Conservation (phyloP, 2,888 invertebrate genomes). For the Ecdyonurus torrentis region DNA sequence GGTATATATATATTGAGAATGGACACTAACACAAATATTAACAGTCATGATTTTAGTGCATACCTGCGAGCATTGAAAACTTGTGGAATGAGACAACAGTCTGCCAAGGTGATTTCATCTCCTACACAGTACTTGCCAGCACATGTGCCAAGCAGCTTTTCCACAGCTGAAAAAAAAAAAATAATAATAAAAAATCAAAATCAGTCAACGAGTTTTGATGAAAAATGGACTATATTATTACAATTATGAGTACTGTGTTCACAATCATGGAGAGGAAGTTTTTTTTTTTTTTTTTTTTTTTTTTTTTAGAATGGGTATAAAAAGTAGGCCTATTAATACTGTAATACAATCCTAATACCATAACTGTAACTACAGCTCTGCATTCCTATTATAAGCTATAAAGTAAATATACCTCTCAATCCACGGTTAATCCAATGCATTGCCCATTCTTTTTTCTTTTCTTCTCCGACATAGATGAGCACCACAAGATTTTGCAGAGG, state of each 20-base stretch:
- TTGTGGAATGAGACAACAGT: conserved; percentile 90
- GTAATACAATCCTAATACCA: too few relatives aligned
- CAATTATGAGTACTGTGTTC: too few relatives aligned
- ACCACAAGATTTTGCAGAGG: conserved; percentile 88
- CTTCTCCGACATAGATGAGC: conserved; percentile 71
- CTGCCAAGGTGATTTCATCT: conserved; percentile 84
- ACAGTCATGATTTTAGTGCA: background rate
- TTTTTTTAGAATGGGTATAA: too few relatives aligned
- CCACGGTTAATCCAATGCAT: conserved; percentile 84
- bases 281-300: too few relatives aligned
- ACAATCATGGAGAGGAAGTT: too few relatives aligned
- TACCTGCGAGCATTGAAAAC: conserved; percentile 85
- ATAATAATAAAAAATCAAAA: too few relatives aligned
- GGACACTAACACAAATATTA: background rate
- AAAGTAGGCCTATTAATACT: too few relatives aligned
- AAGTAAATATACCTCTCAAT: conserved; percentile 37
- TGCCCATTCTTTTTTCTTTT: conserved; percentile 84
- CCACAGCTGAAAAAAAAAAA: conserved; percentile 67
- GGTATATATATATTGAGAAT: too few relatives aligned
- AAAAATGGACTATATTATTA: too few relatives aligned
- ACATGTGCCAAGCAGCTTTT: conserved; percentile 63
- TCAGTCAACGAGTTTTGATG: too few relatives aligned
- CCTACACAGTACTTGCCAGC: conserved; percentile 89
- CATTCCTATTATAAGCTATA: background rate
- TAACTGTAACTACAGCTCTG: background rate